These are phyloP conservation scores for Carcharodon carcharias DNA, from an alignment of 2,797 vertebrate species.

Conservation along the genomic window DNA sequence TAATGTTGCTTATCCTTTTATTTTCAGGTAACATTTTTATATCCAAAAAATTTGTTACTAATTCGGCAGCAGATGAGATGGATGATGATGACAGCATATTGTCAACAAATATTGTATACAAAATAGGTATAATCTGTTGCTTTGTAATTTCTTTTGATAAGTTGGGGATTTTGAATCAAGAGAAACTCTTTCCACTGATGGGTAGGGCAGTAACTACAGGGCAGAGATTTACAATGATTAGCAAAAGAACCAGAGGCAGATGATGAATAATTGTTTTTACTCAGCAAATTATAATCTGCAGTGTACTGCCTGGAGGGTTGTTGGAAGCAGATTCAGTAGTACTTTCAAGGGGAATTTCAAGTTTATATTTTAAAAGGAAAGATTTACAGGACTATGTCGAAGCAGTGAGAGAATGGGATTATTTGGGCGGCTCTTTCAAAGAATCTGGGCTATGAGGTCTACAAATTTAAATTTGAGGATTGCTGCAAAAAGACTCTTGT, in stretches of 20 bases:
- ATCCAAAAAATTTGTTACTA: constrained; percentile 70
- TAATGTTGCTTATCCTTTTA: not conserved
- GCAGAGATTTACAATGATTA: not conserved
- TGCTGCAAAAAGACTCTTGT: too few relatives aligned
- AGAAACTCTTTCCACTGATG: not conserved
- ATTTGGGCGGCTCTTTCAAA: not conserved
- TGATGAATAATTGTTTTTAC: too few relatives aligned
- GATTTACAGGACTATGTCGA: not conserved
- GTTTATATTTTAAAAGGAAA: not conserved
- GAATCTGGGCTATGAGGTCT: not conserved
- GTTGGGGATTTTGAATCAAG: not conserved
- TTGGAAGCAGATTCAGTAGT: not conserved
- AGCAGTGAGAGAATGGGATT: not conserved
- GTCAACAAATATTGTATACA: constrained; percentile 77
- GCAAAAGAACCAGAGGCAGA: not conserved
- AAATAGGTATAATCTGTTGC: constrained; percentile 72
- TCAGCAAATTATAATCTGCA: not conserved
- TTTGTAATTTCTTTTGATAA: not conserved
- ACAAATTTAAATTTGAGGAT: too few relatives aligned
- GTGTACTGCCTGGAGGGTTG: not conserved
- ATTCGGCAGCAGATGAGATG: constrained; percentile 68
- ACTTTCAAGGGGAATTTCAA: not conserved
- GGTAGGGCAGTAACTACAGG: not conserved
- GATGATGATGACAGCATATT: constrained; percentile 78
- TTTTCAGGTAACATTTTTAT: constrained; percentile 92